Evolutionary conservation across 2,888 invertebrate genomes (phyloP), one percentile per base, ranked within the genome.

Genomic region (Drosophila putrida): DNA sequence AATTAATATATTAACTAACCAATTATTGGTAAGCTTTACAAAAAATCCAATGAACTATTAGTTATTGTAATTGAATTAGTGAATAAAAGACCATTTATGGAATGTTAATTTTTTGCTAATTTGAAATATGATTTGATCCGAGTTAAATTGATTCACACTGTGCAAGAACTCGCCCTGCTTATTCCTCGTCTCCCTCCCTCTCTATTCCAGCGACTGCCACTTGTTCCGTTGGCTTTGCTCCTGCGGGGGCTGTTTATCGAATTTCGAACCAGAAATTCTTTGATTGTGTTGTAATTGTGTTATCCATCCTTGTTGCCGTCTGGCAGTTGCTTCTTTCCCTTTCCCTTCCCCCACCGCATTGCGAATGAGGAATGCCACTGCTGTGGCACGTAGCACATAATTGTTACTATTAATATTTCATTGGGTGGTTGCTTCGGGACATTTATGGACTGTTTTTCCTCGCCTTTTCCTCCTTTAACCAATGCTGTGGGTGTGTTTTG

Each of bases 351-450:
- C 3, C 20, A 20, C 20, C 20, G 20, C 20, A 20, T 20, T 20
- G 20, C 3, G 20, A 20, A 20, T 20, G 20, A 20, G 20, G 20
- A 31, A 6, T 31, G 54, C 53, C 47, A 47, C 60, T 60, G 54
- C 59, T 61, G 75, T 54, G 80, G 82, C 89, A 89, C 82, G 88
- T 89, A 89, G 79, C 86, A 88, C 72, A 88, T 83, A 89, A 83
- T 83, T 83, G 83, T 83, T 75, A 89, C 79, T 85, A 85, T 83
- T 83, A 89, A 89, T 83, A 89, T 83, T 83, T 83, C 72, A 83
- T 89, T 88, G 90, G 83, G 79, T 75, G 89, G 88, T 84, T 84
- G 78, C 83, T 76, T 65, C 63, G 59, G 70, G 63, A 88, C 77
- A 73, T 67, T 76, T 82, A 80, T 87, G 69, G 67, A 86, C 86